Evolutionary conservation across 2,888 invertebrate genomes (phyloP).

Genomic region (Chrysina gloriosa): DNA sequence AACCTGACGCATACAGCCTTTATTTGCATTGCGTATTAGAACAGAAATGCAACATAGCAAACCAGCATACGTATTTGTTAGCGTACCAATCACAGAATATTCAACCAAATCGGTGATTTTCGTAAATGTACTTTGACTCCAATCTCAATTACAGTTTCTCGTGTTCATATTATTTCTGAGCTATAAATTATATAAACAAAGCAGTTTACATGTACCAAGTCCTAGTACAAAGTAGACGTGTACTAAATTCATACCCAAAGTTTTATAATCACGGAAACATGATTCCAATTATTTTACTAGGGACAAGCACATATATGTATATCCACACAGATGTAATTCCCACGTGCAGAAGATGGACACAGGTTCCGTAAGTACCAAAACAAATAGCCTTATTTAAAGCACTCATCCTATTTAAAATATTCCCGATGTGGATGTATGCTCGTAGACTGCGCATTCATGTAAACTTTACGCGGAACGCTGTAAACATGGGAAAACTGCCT

Average conservation of each 20-base stretch:
- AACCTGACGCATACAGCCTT: too few relatives aligned
- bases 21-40: too few relatives aligned
- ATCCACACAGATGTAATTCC: not conserved
- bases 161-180: not conserved
- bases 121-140: not conserved
- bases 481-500: constrained; percentile 49
- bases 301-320: constrained; percentile 11
- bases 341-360: constrained; percentile 22
- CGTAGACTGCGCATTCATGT: constrained; percentile 38
- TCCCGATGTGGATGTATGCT: constrained; percentile 16
- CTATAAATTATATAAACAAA: not conserved
- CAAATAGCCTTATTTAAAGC: constrained; percentile 30
- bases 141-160: not conserved
- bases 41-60: too few relatives aligned
- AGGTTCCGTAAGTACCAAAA: constrained; percentile 17
- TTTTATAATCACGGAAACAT: constrained; percentile 23
- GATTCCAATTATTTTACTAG: constrained; percentile 25
- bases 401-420: constrained; percentile 36
- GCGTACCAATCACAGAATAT: too few relatives aligned
- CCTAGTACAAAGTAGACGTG: not conserved
- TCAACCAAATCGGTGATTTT: too few relatives aligned
- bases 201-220: constrained; percentile 3
- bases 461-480: constrained; percentile 38
- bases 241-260: constrained; percentile 28
- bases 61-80: too few relatives aligned